Evolutionary conservation across 2,888 invertebrate genomes (phyloP).

Genomic region (Temnothorax unifasciatus): DNA sequence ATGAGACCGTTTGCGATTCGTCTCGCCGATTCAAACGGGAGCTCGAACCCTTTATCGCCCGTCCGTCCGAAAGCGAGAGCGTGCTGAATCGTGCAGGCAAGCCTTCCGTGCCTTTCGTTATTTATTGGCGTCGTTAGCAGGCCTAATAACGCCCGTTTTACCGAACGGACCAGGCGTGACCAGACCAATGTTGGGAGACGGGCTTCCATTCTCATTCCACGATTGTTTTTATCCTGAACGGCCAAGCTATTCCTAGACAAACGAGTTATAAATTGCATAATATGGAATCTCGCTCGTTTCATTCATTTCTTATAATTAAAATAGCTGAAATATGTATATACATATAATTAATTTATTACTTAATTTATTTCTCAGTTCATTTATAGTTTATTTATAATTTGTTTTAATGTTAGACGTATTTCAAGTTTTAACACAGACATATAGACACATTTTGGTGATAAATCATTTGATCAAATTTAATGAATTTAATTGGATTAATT

Average conservation of each 20-base stretch:
- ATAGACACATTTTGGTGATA: neutral
- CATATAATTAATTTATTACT: too few relatives aligned
- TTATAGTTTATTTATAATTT: neutral
- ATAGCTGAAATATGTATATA: too few relatives aligned
- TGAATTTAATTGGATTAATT: too few relatives aligned
- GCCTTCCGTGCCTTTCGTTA: constrained; percentile 79
- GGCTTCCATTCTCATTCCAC: constrained; percentile 24
- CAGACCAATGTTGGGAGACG: constrained; percentile 54
- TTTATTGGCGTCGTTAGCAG: constrained; percentile 83
- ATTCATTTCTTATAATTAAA: too few relatives aligned
- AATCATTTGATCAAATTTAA: too few relatives aligned
- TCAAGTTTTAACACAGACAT: neutral
- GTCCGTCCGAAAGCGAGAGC: constrained; percentile 79
- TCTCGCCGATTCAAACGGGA: constrained; percentile 78
- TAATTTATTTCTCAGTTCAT: neutral
- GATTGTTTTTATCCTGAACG: constrained; percentile 18
- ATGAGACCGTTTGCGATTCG: constrained; percentile 76
- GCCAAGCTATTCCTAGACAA: neutral
- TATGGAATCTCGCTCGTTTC: neutral
- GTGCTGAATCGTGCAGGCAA: constrained; percentile 76
- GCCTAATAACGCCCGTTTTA: constrained; percentile 79
- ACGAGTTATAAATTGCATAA: constrained; percentile 22
- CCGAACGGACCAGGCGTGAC: constrained; percentile 78
- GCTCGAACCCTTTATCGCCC: constrained; percentile 82
- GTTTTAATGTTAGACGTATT: neutral